phyloP scores from a whole-genome alignment of 2,888 invertebrate genomes.

The Gryllus longicercus region DNA sequence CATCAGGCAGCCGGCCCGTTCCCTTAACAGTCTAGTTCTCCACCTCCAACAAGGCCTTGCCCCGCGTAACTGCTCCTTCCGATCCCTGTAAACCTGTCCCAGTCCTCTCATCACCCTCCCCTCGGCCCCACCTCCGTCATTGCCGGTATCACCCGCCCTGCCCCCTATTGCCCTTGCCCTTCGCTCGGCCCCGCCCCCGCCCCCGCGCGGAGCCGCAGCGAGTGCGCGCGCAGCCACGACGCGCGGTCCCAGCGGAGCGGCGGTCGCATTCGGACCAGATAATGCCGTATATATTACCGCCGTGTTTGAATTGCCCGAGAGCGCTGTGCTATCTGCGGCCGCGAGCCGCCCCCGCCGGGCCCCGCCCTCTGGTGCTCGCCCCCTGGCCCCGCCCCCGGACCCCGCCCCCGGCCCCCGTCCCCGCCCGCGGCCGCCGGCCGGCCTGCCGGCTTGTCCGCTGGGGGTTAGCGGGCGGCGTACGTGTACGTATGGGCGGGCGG shows the following conservation, averaged over 20 bases:
- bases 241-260: not conserved
- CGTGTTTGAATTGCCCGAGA: not conserved
- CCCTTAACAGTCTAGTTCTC: no score
- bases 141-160: no score
- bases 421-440: not conserved
- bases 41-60: no score
- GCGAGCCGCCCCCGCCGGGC: not conserved
- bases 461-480: no score
- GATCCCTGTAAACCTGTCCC: no score
- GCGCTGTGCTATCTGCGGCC: constrained; percentile 5
- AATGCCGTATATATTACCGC: constrained; percentile 1
- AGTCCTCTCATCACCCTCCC: no score
- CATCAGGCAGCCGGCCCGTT: no score
- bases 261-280: not conserved
- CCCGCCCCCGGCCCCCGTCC: not conserved
- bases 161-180: not conserved
- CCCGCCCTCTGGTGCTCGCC: not conserved
- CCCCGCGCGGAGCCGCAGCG: not conserved
- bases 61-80: no score
- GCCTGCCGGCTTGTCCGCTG: not conserved
- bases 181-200: not conserved
- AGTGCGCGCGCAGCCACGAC: not conserved
- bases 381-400: not conserved
- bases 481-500: no score
- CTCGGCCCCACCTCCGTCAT: not conserved